These are phyloP conservation scores for Oostethus manadensis DNA, from an alignment of 2,113 vertebrate genomes.

Conservation along the genomic window DNA sequence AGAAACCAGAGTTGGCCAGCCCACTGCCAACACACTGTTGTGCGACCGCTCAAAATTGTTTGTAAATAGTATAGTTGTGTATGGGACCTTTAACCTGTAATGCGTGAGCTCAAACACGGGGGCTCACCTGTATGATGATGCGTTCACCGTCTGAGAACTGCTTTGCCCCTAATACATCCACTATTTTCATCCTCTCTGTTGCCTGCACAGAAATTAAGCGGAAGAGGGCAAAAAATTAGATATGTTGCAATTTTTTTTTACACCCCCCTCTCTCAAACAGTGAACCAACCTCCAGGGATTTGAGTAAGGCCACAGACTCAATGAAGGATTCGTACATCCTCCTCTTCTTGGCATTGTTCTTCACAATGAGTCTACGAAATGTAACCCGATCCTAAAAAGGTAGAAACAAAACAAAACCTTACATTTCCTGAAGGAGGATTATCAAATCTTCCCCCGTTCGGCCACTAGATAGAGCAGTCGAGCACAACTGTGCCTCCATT, in stretches of 20 bases:
- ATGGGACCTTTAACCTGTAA: too few relatives aligned
- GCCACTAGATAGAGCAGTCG: constrained; percentile 48
- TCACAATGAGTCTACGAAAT: constrained; percentile 95
- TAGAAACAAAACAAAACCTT: neutral
- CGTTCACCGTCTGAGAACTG: constrained; percentile 86
- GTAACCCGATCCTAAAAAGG: constrained; percentile 87
- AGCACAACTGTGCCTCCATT: constrained; percentile 36
- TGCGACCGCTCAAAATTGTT: too few relatives aligned
- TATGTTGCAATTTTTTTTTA: neutral
- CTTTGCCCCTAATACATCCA: constrained; percentile 91
- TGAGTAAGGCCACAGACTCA: constrained; percentile 93
- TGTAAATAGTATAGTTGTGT: too few relatives aligned
- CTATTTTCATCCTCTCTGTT: constrained; percentile 94
- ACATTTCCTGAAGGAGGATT: neutral
- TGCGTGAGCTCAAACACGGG: neutral
- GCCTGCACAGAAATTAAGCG: constrained; percentile 58
- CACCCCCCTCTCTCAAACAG: neutral
- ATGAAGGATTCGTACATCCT: constrained; percentile 90
- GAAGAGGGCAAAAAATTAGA: neutral
- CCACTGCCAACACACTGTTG: too few relatives aligned
- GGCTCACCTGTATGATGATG: constrained; percentile 88
- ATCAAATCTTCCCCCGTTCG: neutral
- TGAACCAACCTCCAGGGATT: constrained; percentile 88
- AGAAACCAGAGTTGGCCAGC: too few relatives aligned
- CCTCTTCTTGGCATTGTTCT: constrained; percentile 96